Evolutionary conservation across 1,140 invertebrate species (phyloP), one percentile per base, ranked within the genome.

Genomic region (Atopsyche davidsoni): DNA sequence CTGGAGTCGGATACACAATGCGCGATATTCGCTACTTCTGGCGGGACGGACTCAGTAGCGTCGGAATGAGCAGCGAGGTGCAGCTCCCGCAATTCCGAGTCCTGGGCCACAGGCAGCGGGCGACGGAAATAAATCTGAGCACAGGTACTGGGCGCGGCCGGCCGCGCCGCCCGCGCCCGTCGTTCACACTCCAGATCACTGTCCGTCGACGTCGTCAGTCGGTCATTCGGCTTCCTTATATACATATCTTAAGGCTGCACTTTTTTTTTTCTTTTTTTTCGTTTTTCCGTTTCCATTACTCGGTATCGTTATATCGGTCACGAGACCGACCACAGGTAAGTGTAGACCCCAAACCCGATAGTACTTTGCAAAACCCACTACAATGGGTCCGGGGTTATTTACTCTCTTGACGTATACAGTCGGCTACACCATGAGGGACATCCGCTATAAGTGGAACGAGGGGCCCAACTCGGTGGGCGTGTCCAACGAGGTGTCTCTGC

Each of bases 11-110:
- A 79, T 96, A 95, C 84, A 92, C 89, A 78, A 94, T 92, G 85
- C 86, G 85, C 78, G 92, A 96, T 83, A 96, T 96, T 79, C 84
- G 86, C 73, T 96, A 96, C 82, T 90, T 87, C 79, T 96, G 92
- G 92, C 84, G 86, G 75, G 82, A 85, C 75, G 87, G 88, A 70
- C 77, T 81, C 72, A 80, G 83, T 70, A 92, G 89, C 75, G 88
- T 93, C 73, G 87, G 87, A 71, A 89, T 93, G 79, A 86, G 86
- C 78, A 84, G 81, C 73, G 87, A 92, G 73, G 88, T 93, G 74
- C 86, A 91, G 79, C 80, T 94, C 64, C 89, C 89, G 63, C 92
- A 96, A 78, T 96, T 96, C 78, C 85, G 89, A 71, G 89, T 96
- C 67, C 84, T 92, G 73, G 89, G 89, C 69, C 88, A 92, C 77